A percentile compares a stretch with the other conserved stretches of the same genome.
These are phyloP conservation scores for Protobothrops flavoviridis DNA, from an alignment of 2,113 vertebrate genomes.

Conservation along the genomic window DNA sequence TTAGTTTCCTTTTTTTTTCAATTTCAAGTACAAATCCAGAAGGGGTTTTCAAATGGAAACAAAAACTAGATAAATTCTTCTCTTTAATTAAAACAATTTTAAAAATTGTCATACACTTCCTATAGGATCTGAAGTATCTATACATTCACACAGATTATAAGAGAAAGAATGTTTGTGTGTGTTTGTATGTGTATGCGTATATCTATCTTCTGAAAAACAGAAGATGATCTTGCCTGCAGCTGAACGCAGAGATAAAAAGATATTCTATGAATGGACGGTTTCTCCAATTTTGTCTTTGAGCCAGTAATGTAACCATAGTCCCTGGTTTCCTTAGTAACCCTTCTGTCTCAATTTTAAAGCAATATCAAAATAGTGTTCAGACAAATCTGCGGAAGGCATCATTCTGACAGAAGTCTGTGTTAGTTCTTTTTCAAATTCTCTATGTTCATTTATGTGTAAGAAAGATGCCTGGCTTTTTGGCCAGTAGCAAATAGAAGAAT, in stretches of 20 bases:
- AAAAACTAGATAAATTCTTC: neutral
- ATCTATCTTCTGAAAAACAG: neutral
- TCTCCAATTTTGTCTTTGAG: constrained; percentile 17
- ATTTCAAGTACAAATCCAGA: neutral
- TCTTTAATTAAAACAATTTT: neutral
- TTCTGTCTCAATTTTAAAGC: constrained; percentile 10
- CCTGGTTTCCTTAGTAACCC: constrained; percentile 54
- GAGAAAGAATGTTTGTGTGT: neutral
- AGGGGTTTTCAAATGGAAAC: neutral
- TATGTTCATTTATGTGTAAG: neutral
- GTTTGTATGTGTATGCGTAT: neutral
- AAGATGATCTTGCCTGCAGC: neutral
- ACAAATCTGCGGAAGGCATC: neutral
- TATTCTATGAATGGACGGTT: neutral
- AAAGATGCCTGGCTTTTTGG: neutral
- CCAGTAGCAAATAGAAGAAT: neutral
- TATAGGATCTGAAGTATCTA: neutral
- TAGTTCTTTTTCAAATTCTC: neutral
- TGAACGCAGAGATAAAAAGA: neutral
- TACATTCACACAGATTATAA: neutral
- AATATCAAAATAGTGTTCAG: constrained; percentile 28
- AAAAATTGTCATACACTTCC: neutral
- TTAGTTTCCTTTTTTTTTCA: neutral
- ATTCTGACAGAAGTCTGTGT: neutral
- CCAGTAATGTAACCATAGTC: constrained; percentile 45